These are phyloP conservation scores for Aphelenchoides fujianensis DNA, from an alignment of 1,140 invertebrate species.

Conservation along the genomic window DNA sequence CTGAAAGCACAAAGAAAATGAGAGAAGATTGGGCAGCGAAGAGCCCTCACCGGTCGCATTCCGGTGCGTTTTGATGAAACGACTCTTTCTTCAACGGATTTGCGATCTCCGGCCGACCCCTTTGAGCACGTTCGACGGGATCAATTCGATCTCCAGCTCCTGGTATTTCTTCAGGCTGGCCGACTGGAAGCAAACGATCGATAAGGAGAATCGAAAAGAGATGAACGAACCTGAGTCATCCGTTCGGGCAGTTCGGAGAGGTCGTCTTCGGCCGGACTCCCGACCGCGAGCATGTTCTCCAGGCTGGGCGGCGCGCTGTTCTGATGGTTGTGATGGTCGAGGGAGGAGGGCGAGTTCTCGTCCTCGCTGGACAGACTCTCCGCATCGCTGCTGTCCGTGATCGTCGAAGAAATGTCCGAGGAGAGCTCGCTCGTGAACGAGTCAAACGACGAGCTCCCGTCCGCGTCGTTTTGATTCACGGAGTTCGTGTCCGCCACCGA, in stretches of 20 bases:
- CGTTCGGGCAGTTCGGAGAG: no score
- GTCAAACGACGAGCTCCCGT: not conserved
- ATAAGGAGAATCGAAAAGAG: no score
- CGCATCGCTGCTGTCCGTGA: not conserved
- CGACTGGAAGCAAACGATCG: no score
- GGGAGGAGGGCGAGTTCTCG: not conserved
- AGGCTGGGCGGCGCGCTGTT: constrained; percentile 14
- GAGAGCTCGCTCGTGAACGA: not conserved
- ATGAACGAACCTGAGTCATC: no score
- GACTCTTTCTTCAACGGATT: constrained; percentile 10
- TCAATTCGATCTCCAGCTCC: constrained; percentile 30
- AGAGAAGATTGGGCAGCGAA: not conserved
- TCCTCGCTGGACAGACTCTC: not conserved
- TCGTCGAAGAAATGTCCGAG: not conserved
- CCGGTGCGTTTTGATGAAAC: constrained; percentile 11
- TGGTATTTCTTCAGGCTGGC: no score
- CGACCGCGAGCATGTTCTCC: constrained; percentile 16
- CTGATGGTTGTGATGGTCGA: not conserved
- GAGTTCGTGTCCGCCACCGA: constrained; percentile 16
- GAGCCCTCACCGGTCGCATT: constrained; percentile 29
- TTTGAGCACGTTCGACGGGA: constrained; percentile 21
- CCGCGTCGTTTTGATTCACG: constrained; percentile 1
- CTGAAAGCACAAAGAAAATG: constrained; percentile 23
- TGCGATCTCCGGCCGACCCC: constrained; percentile 21
- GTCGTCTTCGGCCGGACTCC: no score